These are phyloP conservation scores for Heterodera filipjevi DNA, from an alignment of 2,888 invertebrate species.

Conservation along the genomic window DNA sequence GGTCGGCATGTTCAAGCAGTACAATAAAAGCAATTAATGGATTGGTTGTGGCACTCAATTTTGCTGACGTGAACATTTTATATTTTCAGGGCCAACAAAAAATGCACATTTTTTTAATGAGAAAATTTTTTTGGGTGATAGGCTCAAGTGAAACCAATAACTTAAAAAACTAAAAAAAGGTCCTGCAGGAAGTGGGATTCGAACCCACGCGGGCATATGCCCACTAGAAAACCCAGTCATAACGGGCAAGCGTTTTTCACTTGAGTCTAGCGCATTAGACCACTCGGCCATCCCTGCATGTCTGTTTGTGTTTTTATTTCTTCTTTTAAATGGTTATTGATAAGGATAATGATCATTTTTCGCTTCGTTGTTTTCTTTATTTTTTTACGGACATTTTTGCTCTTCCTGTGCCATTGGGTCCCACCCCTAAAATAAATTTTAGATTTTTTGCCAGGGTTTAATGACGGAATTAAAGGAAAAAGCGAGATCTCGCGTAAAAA, in stretches of 20 bases:
- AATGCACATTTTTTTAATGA: conserved; percentile 25
- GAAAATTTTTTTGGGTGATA: conserved; percentile 25
- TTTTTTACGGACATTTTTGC: no score
- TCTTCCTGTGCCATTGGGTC: no score
- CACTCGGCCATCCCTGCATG: conserved; percentile 31
- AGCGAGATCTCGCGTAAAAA: no score
- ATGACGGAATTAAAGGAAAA: no score
- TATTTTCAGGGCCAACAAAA: not conserved
- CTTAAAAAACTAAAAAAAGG: not conserved
- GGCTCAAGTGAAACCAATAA: conserved; percentile 15
- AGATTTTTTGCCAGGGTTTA: no score
- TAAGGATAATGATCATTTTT: no score
- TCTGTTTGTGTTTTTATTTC: not conserved
- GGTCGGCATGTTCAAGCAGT: not conserved
- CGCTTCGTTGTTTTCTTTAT: no score
- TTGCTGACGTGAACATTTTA: not conserved
- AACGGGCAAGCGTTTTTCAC: conserved; percentile 1
- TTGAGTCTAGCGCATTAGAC: conserved; percentile 32
- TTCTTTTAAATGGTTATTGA: not conserved
- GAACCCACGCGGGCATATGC: conserved; percentile 31
- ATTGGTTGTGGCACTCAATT: no score
- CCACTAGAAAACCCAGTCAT: conserved; percentile 26
- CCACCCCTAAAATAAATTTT: no score
- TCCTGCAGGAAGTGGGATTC: conserved; percentile 31
- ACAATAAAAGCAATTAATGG: no score